Base-by-base conservation (phyloP, 2,113 vertebrate genomes). In the Epinephelus lanceolatus region DNA sequence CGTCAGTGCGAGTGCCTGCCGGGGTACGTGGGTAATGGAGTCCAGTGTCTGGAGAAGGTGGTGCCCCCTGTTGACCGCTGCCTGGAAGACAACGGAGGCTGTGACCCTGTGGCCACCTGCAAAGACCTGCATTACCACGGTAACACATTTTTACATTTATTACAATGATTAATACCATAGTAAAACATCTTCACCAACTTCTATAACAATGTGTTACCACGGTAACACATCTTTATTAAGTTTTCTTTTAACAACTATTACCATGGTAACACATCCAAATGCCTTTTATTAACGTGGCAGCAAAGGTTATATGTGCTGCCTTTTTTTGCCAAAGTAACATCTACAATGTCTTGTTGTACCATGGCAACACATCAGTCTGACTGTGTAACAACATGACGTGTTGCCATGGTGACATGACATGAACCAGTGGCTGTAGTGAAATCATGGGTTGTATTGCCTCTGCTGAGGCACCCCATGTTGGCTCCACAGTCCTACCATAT, bases 61-160 rank as follows among this genome's bases (percentile, higher is more conserved):
- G 91, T 95, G 76, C 96, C 97, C 0, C 98, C 97, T 0, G 91
- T 93, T 0, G 96, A 99, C 84, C 97, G 97, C 42, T 99, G 98
- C 84, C 90, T 98, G 78, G 93, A 95, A 0, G 77, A 91, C 25
- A 98, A 98, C 0, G 96, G 96, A 5, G 96, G 89, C 59, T 99
- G 98, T 63, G 95, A 97, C 1, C 60, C 86, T 0, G 93, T 97
- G 1, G 98, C 98, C 0, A 14, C 61, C 75, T 99, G 98, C 94
- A 95, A 93, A 0, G 98, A 99, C 92, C 93, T 98, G 53, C 98
- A 99, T 91, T 99, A 97, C 60, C 96, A 98, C 1, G 96, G 98
- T 99, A 95, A 19, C 68, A 47, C 15, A 21, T 21, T 45, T 49
- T 3, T 1, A 37, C 27, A 13, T 17, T 3, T 18, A 6, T 42